Base-by-base conservation (phyloP, 2,888 invertebrate genomes). In the Elysia crispata region DNA sequence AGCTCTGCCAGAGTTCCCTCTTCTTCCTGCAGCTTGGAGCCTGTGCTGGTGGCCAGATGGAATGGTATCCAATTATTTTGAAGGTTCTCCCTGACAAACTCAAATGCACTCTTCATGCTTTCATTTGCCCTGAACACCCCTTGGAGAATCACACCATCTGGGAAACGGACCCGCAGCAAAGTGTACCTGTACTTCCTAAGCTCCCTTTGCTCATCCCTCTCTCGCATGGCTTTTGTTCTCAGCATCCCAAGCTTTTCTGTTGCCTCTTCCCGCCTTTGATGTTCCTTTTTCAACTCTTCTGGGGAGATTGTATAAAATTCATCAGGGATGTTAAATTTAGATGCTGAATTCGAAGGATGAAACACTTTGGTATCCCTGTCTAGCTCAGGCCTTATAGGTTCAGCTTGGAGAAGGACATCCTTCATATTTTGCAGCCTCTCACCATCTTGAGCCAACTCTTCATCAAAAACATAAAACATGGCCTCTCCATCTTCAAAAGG, bases 151-250 rank as follows among this genome's bases (percentile, higher is more conserved):
- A 89, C 81, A 13, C 89, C 89, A 83, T 91, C 97, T 0, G 98
- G 98, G 91, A 98, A 97, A 76, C 97, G 94, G 57, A 98, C 93
- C 85, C 98, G 93, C 80, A 98, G 95, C 73, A 98, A 93, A 1
- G 96, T 95, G 91, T 96, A 98, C 3, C 91, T 85, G 79, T 92
- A 92, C 41, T 95, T 95, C 77, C 95, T 94, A 91, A 96, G 94
- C 88, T 96, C 96, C 75, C 96, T 93, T 82, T 95, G 92, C 89
- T 97, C 97, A 83, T 98, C 97, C 84, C 96, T 95, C 89, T 98
- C 97, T 30, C 98, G 93, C 97, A 98, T 98, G 1, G 97, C 97
- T 91, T 97, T 97, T 0, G 98, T 98, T 87, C 97, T 94, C 11
- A 99, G 93, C 93, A 96, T 95, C 90, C 96, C 95, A 89, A 95